Conservation (phyloP, 1,140 invertebrate species). For the Caenorhabditis remanei region DNA sequence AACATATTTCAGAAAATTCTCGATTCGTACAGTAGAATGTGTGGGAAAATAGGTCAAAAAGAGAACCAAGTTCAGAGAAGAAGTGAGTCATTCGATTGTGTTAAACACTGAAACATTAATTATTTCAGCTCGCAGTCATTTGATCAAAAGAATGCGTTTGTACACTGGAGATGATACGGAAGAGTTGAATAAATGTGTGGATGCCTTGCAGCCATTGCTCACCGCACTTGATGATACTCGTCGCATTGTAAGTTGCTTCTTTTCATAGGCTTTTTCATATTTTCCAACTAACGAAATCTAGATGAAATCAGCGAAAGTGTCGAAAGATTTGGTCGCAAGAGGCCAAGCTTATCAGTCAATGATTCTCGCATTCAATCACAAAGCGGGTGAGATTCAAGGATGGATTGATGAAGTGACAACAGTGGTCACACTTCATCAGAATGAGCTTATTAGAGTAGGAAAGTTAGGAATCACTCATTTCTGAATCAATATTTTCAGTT, state of each 20-base stretch:
- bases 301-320: background rate
- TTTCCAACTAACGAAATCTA: background rate
- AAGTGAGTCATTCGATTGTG: background rate
- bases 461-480: background rate
- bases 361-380: background rate
- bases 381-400: background rate
- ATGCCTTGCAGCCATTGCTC: background rate
- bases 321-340: background rate
- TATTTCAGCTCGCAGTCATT: background rate
- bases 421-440: background rate
- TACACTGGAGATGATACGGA: slow-evolving; percentile 6
- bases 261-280: background rate
- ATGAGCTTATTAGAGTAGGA: background rate
- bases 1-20: background rate
- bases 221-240: background rate
- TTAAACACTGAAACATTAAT: background rate
- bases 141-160: slow-evolving; percentile 1
- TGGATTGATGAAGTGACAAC: background rate
- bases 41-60: slow-evolving; percentile 9
- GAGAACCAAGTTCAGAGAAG: background rate
- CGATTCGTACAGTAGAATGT: background rate
- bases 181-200: background rate
- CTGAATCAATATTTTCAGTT: background rate
- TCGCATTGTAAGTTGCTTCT: background rate
- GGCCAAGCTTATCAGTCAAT: background rate